Evolutionary conservation across 1,140 invertebrate genomes (phyloP), one percentile per base, ranked within the genome.

Genomic region (Cryptotermes secundus): DNA sequence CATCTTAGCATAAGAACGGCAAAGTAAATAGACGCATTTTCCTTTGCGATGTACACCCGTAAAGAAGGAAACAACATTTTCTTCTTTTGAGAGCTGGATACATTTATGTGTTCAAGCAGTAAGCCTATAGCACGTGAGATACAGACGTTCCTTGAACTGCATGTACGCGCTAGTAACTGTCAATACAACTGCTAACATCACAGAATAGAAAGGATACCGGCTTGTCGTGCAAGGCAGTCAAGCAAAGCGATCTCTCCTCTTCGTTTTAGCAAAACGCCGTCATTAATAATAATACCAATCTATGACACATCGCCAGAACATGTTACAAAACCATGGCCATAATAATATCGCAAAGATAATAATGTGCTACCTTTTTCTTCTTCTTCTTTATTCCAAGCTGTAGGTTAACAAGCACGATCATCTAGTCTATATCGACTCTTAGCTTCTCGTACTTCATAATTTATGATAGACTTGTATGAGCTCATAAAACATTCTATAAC

Each of bases 221-320:
- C 16, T 49, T 49, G 45, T 49, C 59, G 59, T 72, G 59, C 26
- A 72, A 72, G 59, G 59, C 59, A 72, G 26, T 72, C 59, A 72
- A 72, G 59, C 59, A 72, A 72, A 31, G 59, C 9, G 59, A 72
- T 31, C 59, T 31, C 59, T 72, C 7, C n/a, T 72, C 26, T 31
- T 72, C 59, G 59, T 72, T 72, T 72, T n/a, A 72, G 10, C n/a
- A n/a, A 72, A 72, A 72, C 59, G 59, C 26, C 12, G 59, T 14
- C 59, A 72, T 72, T 72, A 72, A 72, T 72, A 72, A 72, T 72
- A 72, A 72, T 72, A 72, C 26, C 59, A 72, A 72, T 72, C 59
- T 72, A 72, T 31, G 59, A 72, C 59, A 31, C 59, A n/a, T 72
- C 26, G 59, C n/a, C 14, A 31, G 26, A 31, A 31, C 59, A 72